A percentile compares a stretch with the other conserved stretches of the same genome.
phyloP scores from a whole-genome alignment of 2,113 vertebrate species.

The Mus spicilegus region DNA sequence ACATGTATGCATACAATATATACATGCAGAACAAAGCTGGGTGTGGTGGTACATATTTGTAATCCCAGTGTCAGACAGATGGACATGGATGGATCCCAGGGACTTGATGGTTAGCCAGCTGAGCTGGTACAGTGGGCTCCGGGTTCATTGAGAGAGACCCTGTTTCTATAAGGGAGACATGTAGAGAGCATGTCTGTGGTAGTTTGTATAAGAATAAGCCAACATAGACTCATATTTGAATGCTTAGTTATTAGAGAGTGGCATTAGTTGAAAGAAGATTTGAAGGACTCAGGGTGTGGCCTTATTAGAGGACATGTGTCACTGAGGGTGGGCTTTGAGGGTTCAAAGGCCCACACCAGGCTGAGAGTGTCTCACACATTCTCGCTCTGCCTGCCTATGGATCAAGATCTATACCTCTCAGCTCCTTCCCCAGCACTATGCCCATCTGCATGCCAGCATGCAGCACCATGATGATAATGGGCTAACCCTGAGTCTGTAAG shows the following conservation, averaged over 20 bases:
- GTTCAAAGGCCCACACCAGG: neutral
- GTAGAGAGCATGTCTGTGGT: neutral
- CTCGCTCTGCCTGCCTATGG: neutral
- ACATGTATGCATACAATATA: neutral
- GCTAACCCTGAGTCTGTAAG: neutral
- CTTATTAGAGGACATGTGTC: neutral
- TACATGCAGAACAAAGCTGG: neutral
- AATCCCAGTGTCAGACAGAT: neutral
- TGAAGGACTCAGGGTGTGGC: neutral
- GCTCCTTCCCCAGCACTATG: neutral
- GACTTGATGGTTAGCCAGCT: neutral
- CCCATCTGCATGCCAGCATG: neutral
- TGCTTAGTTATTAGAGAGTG: neutral
- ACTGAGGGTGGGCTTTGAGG: neutral
- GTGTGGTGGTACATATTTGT: neutral
- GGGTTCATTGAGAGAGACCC: neutral
- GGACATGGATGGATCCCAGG: neutral
- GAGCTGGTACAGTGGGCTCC: neutral
- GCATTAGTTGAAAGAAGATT: neutral
- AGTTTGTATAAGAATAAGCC: neutral
- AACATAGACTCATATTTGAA: neutral
- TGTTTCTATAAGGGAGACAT: neutral
- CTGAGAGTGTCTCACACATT: neutral
- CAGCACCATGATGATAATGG: neutral
- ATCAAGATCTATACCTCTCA: neutral